phyloP scores from a whole-genome alignment of 2,888 invertebrate genomes.

The Nineta flava region DNA sequence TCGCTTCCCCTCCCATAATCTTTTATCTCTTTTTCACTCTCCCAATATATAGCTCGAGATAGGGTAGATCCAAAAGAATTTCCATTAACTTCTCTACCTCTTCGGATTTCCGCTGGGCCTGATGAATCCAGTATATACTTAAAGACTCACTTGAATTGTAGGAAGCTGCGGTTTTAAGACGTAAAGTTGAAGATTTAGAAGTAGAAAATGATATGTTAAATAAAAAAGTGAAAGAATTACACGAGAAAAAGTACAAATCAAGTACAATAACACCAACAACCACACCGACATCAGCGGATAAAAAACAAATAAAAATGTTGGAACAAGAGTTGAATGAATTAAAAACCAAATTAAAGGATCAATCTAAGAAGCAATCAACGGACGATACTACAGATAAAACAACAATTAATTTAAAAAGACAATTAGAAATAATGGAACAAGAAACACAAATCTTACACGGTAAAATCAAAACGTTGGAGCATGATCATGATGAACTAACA shows the following conservation, averaged over 20 bases:
- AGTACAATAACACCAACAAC: conserved; percentile 18
- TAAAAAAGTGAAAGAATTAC: conserved; percentile 59
- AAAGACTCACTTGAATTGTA: conserved; percentile 25
- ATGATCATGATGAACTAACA: conserved; percentile 57
- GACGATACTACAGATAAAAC: conserved; percentile 44
- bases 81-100: too few species aligned
- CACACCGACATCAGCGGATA: conserved; percentile 15
- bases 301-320: conserved; percentile 34
- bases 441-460: conserved; percentile 52
- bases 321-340: conserved; percentile 59
- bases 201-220: conserved; percentile 57
- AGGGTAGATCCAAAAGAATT: too few species aligned
- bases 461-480: conserved; percentile 51
- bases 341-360: conserved; percentile 57
- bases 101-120: too few species aligned
- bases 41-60: too few species aligned
- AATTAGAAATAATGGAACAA: conserved; percentile 61
- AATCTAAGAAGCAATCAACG: conserved; percentile 39
- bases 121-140: not conserved
- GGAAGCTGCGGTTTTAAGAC: conserved; percentile 67
- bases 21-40: too few species aligned
- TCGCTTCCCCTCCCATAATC: too few species aligned
- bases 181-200: conserved; percentile 74
- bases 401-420: conserved; percentile 53
- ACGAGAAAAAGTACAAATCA: conserved; percentile 46